Conservation (phyloP, 2,113 vertebrate species). For the Anolis sagrei region DNA sequence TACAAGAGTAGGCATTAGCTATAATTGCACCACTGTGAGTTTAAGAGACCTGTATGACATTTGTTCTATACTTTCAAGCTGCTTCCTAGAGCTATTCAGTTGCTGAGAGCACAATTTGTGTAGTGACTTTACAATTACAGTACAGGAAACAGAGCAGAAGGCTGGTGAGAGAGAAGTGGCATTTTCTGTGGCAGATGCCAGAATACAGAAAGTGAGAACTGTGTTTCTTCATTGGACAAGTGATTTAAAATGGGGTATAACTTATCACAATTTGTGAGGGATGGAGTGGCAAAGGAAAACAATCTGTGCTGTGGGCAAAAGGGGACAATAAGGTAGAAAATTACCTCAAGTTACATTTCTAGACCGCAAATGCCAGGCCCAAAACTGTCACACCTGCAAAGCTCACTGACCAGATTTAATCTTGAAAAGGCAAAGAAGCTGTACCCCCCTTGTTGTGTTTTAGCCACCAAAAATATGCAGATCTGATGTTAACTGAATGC, state of each 20-base stretch:
- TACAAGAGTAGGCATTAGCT: constrained; percentile 10
- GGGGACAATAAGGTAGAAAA: not conserved
- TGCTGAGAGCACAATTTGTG: constrained; percentile 1
- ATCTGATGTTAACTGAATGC: not conserved
- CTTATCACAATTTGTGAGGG: not conserved
- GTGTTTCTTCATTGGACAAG: not conserved
- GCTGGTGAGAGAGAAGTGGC: not conserved
- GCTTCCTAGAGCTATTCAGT: constrained; percentile 7
- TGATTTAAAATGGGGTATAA: not conserved
- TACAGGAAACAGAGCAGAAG: constrained; percentile 14
- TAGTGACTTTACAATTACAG: constrained; percentile 16
- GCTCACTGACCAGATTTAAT: not conserved
- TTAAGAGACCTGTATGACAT: constrained; percentile 30
- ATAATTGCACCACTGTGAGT: constrained; percentile 12
- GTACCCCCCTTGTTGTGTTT: no score
- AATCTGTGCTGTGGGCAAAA: not conserved
- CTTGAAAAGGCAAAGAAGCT: not conserved
- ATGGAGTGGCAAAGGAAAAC: not conserved
- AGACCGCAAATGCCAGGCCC: not conserved
- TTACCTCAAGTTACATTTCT: not conserved
- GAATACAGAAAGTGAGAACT: not conserved
- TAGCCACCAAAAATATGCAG: not conserved
- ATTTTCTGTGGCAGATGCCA: not conserved
- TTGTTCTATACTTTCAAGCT: constrained; percentile 29
- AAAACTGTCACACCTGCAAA: not conserved